A percentile compares a stretch with the other conserved stretches of the same genome.
These are phyloP conservation scores for Diarsia dahlii DNA, from an alignment of 2,888 invertebrate genomes.

Conservation along the genomic window DNA sequence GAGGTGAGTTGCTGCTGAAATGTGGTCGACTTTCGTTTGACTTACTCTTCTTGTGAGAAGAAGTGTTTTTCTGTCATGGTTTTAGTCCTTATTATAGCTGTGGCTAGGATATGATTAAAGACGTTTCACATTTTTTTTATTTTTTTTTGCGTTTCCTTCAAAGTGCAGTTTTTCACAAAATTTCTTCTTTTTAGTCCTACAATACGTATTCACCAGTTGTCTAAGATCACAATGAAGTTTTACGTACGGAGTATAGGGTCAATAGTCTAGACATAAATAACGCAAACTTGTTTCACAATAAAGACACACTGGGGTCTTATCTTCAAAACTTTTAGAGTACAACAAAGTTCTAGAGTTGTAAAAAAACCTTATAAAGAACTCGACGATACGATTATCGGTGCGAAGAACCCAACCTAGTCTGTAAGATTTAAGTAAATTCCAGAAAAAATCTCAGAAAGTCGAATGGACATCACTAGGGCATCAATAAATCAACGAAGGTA, in stretches of 20 bases:
- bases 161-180: neutral
- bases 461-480: slow-evolving; percentile 49
- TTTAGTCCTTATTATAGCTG: neutral
- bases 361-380: slow-evolving; percentile 22
- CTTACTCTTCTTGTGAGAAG: neutral
- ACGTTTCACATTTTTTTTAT: no score
- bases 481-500: slow-evolving; percentile 70
- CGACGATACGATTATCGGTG: slow-evolving; percentile 3
- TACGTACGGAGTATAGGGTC: slow-evolving; percentile 15
- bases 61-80: neutral
- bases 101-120: no score
- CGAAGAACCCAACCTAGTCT: slow-evolving; percentile 16
- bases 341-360: slow-evolving; percentile 35
- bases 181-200: neutral
- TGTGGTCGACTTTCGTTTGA: neutral
- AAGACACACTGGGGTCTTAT: slow-evolving; percentile 43
- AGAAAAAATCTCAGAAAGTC: slow-evolving; percentile 13
- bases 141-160: no score
- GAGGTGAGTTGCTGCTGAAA: neutral
- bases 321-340: slow-evolving; percentile 27
- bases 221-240: slow-evolving; percentile 6
- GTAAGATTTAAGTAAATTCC: slow-evolving; percentile 4
- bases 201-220: neutral
- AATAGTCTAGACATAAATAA: slow-evolving; percentile 49
- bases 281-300: slow-evolving; percentile 39